Percentiles rank a stretch among this genome's conserved stretches.
Evolutionary conservation across 2,888 invertebrate species (phyloP).

Genomic region (Scaptodrosophila latifasciaeformis): DNA sequence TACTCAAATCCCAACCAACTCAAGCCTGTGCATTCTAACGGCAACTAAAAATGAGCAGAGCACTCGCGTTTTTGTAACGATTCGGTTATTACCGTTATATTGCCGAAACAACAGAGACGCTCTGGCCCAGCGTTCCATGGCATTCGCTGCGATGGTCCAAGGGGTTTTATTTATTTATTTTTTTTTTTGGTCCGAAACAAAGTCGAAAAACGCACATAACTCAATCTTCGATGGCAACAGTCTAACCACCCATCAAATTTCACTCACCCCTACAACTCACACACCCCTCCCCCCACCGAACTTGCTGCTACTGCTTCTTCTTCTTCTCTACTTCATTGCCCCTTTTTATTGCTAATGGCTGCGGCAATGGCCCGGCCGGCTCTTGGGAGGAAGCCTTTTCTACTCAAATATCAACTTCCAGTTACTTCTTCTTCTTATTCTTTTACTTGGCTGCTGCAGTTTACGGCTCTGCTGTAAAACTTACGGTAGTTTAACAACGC

Average conservation of each 20-base stretch:
- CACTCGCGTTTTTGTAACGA: conserved; percentile 51
- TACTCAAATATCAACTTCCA: too few species aligned
- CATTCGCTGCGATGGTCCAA: too few species aligned
- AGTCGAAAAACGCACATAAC: conserved; percentile 70
- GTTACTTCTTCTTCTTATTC: too few species aligned
- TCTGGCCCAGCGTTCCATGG: too few species aligned
- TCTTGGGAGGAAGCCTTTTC: not conserved
- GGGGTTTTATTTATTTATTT: too few species aligned
- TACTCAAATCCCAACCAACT: not conserved
- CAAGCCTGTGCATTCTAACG: conserved; percentile 51
- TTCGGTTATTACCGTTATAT: conserved; percentile 72
- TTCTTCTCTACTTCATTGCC: conserved; percentile 17
- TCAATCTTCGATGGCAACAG: conserved; percentile 69
- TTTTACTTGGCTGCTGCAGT: conserved; percentile 42
- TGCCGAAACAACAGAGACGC: conserved; percentile 70
- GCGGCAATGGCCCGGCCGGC: conserved; percentile 15
- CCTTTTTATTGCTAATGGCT: conserved; percentile 63
- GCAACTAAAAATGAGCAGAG: conserved; percentile 60
- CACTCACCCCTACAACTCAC: not conserved
- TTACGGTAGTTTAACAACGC: conserved; percentile 57
- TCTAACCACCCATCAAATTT: too few species aligned
- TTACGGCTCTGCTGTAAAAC: conserved; percentile 64
- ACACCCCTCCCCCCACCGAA: not conserved
- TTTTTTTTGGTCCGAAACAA: too few species aligned
- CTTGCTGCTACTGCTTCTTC: not conserved